A percentile compares a stretch with the other conserved stretches of the same genome.
Evolutionary conservation across 2,113 vertebrate species (phyloP).

Genomic region (Antennarius striatus): DNA sequence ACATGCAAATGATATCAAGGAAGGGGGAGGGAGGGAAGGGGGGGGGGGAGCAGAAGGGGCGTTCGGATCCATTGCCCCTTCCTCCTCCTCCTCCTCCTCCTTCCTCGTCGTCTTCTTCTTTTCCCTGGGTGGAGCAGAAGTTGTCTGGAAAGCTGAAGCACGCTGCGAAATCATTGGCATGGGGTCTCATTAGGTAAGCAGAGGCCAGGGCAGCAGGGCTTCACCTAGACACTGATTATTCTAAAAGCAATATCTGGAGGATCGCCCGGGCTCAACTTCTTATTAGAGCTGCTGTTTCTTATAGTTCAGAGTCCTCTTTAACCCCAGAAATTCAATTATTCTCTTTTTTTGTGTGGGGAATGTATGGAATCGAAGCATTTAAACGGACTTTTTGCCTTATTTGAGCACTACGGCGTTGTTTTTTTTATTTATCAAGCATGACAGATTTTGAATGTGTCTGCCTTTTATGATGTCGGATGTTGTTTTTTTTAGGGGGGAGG

Average conservation of each 20-base stretch:
- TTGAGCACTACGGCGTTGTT: not conserved
- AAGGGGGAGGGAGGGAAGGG: constrained; percentile 4
- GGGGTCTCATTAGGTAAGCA: constrained; percentile 82
- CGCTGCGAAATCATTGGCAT: constrained; percentile 69
- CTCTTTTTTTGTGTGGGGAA: constrained; percentile 12
- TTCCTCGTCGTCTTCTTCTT: constrained; percentile 45
- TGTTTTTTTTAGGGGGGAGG: constrained; percentile 23
- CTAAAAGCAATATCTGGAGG: constrained; percentile 62
- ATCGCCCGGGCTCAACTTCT: constrained; percentile 47
- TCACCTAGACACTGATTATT: constrained; percentile 71
- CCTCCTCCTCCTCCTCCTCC: constrained; percentile 29
- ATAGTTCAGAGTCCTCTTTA: constrained; percentile 47
- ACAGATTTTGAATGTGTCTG: constrained; percentile 14
- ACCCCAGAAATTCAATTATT: constrained; percentile 38
- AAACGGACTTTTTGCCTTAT: constrained; percentile 2
- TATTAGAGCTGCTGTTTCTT: constrained; percentile 46
- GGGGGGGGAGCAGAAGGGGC: not conserved
- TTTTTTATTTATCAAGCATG: not conserved
- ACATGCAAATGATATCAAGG: constrained; percentile 72
- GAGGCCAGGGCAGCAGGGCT: constrained; percentile 70
- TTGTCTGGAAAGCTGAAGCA: constrained; percentile 60
- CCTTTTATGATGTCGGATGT: not conserved
- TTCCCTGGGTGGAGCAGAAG: constrained; percentile 59
- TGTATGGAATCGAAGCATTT: not conserved
- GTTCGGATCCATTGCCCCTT: constrained; percentile 51